A percentile compares a stretch with the other conserved stretches of the same genome.
Conservation (phyloP, 2,113 vertebrate species). For the Sceloporus undulatus region DNA sequence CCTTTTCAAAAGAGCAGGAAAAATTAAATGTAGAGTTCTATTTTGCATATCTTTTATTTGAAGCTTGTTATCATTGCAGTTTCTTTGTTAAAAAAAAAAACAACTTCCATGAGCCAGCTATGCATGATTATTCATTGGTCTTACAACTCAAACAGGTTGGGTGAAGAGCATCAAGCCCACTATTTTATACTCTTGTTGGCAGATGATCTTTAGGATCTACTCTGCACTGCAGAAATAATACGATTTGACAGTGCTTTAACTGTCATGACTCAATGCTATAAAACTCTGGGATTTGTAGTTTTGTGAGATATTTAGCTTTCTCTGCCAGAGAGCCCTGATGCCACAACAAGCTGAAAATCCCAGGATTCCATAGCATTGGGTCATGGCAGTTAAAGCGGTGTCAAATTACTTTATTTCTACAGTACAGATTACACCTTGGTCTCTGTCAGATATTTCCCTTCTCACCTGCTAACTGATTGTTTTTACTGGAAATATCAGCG, state of each 20-base stretch:
- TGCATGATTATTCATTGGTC: background rate
- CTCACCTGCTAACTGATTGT: background rate
- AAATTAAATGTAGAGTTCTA: background rate
- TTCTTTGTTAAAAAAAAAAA: background rate
- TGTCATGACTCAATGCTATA: too few relatives aligned
- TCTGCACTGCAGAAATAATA: too few relatives aligned
- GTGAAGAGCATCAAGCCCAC: background rate
- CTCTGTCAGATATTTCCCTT: background rate
- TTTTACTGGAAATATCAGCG: background rate
- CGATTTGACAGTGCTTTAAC: too few relatives aligned
- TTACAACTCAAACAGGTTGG: background rate
- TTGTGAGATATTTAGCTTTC: too few relatives aligned
- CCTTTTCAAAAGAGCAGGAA: background rate
- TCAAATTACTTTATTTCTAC: too few relatives aligned
- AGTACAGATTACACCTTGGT: too few relatives aligned
- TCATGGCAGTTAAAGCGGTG: too few relatives aligned
- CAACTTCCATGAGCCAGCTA: background rate
- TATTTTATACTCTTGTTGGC: background rate
- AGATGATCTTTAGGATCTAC: background rate
- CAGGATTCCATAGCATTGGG: too few relatives aligned
- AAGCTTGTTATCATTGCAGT: background rate
- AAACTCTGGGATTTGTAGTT: too few relatives aligned
- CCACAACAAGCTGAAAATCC: too few relatives aligned
- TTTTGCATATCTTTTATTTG: background rate
- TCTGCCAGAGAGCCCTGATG: too few relatives aligned